Evolutionary conservation across 2,888 invertebrate species (phyloP), one percentile per base, ranked within the genome.

Genomic region (Pyrrhia umbra): DNA sequence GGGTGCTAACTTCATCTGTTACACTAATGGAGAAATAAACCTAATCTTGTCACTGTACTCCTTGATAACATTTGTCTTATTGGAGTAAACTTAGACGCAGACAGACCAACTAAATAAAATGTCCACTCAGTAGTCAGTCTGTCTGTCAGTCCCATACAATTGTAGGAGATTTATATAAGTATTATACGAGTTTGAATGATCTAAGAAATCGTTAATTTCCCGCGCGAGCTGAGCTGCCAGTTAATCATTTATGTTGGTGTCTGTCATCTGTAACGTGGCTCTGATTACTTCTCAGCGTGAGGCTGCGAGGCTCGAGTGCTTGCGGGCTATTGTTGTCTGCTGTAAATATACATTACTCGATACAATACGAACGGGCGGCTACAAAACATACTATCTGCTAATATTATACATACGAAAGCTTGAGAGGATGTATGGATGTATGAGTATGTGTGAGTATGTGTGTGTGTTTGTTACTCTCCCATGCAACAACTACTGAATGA

Each of bases 141-240:
- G 34, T n/a, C 34, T n/a, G 4, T 34, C 13, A 34, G 34, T 30
- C 13, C 2, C 13, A 10, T 21, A 10, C 30, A 4, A 3, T 0
- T 1, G 15, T 2, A 20, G 0, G 4, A 21, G 3, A n/a, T 16
- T 23, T 25, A 16, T 10, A n/a, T 9, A 13, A 3, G n/a, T 5
- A 10, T 27, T 30, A 43, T 18, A 23, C 8, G 20, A 42, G 42
- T 20, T 2, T 20, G 13, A 49, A 34, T 61, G 27, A 34, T 52
- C 13, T 18, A 16, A 37, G 49, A 13, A 21, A 42, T 34, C 10
- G 55, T 47, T 40, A 30, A 52, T 52, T 52, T 42, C 8, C 60
- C 49, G 55, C 55, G 39, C 18, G 40, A 70, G 56, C 16, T 18
- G n/a, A n/a, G 55, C 20, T 10, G 15, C 10, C 43, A 50, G 54